phyloP scores from a whole-genome alignment of 1,140 invertebrate genomes.

The Drosophila rufa region DNA sequence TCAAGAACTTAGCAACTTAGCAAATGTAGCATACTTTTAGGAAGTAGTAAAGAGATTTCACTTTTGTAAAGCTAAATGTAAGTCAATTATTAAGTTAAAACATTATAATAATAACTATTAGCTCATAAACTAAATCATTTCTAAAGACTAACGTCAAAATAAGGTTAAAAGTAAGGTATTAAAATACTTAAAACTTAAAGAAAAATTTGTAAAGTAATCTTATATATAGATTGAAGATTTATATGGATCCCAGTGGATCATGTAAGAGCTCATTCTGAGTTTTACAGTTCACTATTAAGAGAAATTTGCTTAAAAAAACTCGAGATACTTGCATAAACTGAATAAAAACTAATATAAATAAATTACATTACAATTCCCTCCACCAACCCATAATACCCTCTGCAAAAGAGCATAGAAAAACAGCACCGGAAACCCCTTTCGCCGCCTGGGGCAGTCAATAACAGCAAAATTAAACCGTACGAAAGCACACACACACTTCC shows the following conservation, averaged over 20 bases:
- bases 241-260: too few species aligned
- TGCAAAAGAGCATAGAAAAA: conserved; percentile 27
- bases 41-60: rapidly evolving
- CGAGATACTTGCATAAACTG: too few species aligned
- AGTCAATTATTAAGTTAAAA: not conserved
- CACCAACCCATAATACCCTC: not conserved
- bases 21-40: not conserved
- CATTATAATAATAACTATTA: not conserved
- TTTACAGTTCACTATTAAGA: not conserved
- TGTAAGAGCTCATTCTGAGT: not conserved
- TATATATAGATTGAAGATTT: not conserved
- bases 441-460: conserved; percentile 70
- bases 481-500: conserved; percentile 62
- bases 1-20: not conserved
- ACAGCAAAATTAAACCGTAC: conserved; percentile 79
- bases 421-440: conserved; percentile 51
- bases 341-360: too few species aligned
- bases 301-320: not conserved
- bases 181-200: too few species aligned
- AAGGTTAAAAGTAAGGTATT: too few species aligned
- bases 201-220: not conserved
- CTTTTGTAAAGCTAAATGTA: too few species aligned
- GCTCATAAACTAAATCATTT: not conserved
- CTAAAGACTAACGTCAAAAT: too few species aligned
- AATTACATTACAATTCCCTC: not conserved